A percentile compares a stretch with the other conserved stretches of the same genome.
Conservation (phyloP, 1,140 invertebrate genomes). For the Sitodiplosis mosellana region DNA sequence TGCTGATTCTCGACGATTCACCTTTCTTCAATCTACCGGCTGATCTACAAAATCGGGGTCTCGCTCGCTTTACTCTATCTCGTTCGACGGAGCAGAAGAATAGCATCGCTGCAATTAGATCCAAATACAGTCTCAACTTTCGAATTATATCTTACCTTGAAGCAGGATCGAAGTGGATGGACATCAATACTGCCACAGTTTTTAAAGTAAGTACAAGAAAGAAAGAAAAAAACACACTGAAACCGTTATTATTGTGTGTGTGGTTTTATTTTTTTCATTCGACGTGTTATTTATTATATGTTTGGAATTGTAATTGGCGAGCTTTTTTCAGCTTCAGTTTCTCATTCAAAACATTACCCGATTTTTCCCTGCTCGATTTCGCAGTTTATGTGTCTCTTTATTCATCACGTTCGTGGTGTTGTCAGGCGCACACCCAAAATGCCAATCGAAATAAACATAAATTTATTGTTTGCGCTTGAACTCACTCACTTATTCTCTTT, state of each 20-base stretch:
- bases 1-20: too few relatives aligned
- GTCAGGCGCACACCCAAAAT: too few relatives aligned
- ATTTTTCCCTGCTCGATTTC: too few relatives aligned
- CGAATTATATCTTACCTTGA: slow-evolving; percentile 64
- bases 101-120: slow-evolving; percentile 58
- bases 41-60: too few relatives aligned
- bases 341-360: not conserved
- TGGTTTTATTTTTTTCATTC: not conserved
- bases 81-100: slow-evolving; percentile 18
- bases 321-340: not conserved
- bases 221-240: not conserved
- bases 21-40: too few relatives aligned
- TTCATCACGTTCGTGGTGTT: too few relatives aligned
- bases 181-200: slow-evolving; percentile 65
- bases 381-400: too few relatives aligned
- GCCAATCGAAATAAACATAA: too few relatives aligned
- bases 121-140: slow-evolving; percentile 67
- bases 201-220: slow-evolving; percentile 47
- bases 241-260: not conserved
- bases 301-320: not conserved
- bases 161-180: slow-evolving; percentile 64
- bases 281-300: not conserved
- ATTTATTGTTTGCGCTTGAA: too few relatives aligned
- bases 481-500: too few relatives aligned
- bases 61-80: too few relatives aligned